Percentiles rank a stretch among this genome's conserved stretches.
Evolutionary conservation across 2,888 invertebrate genomes (phyloP).

Genomic region (Drosophila multiciliata): DNA sequence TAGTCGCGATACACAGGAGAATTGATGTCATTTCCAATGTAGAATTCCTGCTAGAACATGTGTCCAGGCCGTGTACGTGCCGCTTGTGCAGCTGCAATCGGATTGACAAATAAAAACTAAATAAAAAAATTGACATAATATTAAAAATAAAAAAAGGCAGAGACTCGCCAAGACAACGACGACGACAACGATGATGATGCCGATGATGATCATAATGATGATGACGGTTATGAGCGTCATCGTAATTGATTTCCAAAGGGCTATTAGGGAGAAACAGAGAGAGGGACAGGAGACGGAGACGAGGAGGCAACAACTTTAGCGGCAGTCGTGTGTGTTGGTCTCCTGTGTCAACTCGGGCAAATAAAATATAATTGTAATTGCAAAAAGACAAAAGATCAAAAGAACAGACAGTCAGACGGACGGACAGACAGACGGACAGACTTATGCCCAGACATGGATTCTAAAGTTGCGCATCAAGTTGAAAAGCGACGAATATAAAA

Average conservation of each 20-base stretch:
- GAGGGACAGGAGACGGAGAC: constrained; percentile 23
- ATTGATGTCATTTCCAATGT: constrained; percentile 81
- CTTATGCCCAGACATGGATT: constrained; percentile 9
- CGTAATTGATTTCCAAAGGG: constrained; percentile 77
- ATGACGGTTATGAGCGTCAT: constrained; percentile 62
- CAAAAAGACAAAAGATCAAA: constrained; percentile 74
- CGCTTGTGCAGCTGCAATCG: constrained; percentile 31
- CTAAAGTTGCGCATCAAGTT: constrained; percentile 61
- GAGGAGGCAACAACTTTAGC: constrained; percentile 33
- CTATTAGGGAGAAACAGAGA: constrained; percentile 53
- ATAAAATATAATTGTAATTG: constrained; percentile 78
- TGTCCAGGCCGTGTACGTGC: constrained; percentile 76
- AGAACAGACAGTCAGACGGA: constrained; percentile 16
- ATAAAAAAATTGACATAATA: constrained; percentile 80
- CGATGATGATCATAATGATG: neutral
- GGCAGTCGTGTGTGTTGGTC: constrained; percentile 29
- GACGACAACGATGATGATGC: neutral
- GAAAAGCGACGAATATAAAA: constrained; percentile 52
- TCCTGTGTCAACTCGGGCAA: constrained; percentile 72
- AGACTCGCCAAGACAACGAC: constrained; percentile 9
- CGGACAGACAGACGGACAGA: constrained; percentile 21
- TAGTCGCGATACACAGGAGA: constrained; percentile 66
- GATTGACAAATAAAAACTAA: constrained; percentile 56
- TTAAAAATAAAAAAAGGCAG: constrained; percentile 31
- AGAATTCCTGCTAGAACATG: constrained; percentile 83